These are phyloP conservation scores for Griposia aprilina DNA, from an alignment of 2,888 invertebrate genomes.

Conservation along the genomic window DNA sequence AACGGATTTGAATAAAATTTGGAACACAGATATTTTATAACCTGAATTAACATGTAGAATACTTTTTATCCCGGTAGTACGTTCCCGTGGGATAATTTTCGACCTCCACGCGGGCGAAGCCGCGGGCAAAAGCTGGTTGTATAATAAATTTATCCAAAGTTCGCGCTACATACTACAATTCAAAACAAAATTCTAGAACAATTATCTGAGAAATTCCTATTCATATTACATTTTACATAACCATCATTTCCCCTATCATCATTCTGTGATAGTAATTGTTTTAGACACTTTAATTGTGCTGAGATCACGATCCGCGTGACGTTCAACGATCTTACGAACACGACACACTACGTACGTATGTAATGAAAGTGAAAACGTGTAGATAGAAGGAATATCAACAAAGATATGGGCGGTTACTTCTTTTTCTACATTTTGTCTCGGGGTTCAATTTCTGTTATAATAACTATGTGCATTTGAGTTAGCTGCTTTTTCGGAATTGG, in stretches of 20 bases:
- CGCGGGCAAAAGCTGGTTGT: too few species aligned
- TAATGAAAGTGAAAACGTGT: conserved; percentile 77
- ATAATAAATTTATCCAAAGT: background rate
- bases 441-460: background rate
- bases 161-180: background rate
- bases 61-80: too few species aligned
- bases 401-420: conserved; percentile 19
- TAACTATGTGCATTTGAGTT: background rate
- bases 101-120: too few species aligned
- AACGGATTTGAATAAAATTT: too few species aligned
- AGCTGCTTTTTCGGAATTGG: background rate
- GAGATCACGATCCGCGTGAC: conserved; percentile 74
- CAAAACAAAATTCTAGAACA: background rate
- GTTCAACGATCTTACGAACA: conserved; percentile 69
- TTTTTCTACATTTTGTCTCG: conserved; percentile 11
- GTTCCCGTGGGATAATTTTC: too few species aligned
- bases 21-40: too few species aligned
- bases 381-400: conserved; percentile 48
- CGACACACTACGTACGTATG: conserved; percentile 62
- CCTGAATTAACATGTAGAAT: too few species aligned
- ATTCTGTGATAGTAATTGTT: conserved; percentile 70
- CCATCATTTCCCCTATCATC: conserved; percentile 63
- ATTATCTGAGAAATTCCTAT: conserved; percentile 39
- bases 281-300: conserved; percentile 77
- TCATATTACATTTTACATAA: conserved; percentile 60